Percentiles rank a stretch among this genome's conserved stretches.
phyloP scores from a whole-genome alignment of 2,797 vertebrate species.

The Poecilia picta region DNA sequence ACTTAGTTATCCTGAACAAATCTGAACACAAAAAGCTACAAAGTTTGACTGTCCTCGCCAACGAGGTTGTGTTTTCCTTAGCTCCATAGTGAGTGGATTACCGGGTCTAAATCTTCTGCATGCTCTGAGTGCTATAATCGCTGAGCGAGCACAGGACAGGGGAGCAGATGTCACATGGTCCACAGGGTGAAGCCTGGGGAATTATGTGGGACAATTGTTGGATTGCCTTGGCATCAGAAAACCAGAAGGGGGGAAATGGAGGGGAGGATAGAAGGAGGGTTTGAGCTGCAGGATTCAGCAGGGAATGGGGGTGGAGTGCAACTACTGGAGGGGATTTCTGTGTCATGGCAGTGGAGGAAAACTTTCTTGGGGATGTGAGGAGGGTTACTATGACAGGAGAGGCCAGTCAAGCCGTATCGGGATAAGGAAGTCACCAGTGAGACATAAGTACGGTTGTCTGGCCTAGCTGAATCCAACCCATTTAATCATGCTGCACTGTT shows the following conservation, averaged over 20 bases:
- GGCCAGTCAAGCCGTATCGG: slow-evolving; percentile 56
- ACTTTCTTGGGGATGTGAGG: slow-evolving; percentile 26
- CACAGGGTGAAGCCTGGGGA: slow-evolving; percentile 75
- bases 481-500: slow-evolving; percentile 25
- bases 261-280: slow-evolving; percentile 27
- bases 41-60: slow-evolving; percentile 43
- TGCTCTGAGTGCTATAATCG: slow-evolving; percentile 83
- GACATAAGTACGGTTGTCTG: slow-evolving; percentile 38
- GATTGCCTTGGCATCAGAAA: slow-evolving; percentile 68
- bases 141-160: slow-evolving; percentile 70
- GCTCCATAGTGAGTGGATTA: slow-evolving; percentile 80
- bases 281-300: slow-evolving; percentile 35
- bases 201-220: slow-evolving; percentile 81
- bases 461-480: slow-evolving; percentile 34
- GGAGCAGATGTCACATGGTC: slow-evolving; percentile 85
- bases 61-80: slow-evolving; percentile 67
- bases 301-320: slow-evolving; percentile 3
- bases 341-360: slow-evolving; percentile 28
- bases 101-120: slow-evolving; percentile 81
- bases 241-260: slow-evolving; percentile 33
- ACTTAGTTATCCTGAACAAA: slow-evolving; percentile 18
- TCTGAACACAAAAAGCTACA: slow-evolving; percentile 41
- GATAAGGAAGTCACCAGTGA: slow-evolving; percentile 42
- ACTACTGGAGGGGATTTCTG: slow-evolving; percentile 27
- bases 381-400: slow-evolving; percentile 54